A percentile compares a stretch with the other conserved stretches of the same genome.
Evolutionary conservation across 2,888 invertebrate species (phyloP).

Genomic region (Muschampia staudingeri): DNA sequence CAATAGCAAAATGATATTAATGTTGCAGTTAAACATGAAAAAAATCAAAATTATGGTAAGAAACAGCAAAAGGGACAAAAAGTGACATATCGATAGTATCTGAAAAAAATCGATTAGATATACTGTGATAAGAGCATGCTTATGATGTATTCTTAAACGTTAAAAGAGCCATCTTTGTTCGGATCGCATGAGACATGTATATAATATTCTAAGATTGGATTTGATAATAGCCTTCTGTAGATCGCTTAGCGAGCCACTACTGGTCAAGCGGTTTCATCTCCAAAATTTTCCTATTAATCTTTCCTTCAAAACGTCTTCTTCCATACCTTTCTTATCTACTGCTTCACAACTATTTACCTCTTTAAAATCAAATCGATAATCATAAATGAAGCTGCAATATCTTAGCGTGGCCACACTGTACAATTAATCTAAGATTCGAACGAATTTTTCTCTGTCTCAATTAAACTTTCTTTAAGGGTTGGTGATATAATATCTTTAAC

Average conservation of each 20-base stretch:
- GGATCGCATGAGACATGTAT: conserved; percentile 77
- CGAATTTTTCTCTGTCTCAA: conserved; percentile 77
- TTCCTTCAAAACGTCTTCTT: conserved; percentile 54
- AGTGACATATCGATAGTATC: conserved; percentile 87
- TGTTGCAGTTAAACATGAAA: conserved; percentile 45
- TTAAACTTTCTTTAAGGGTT: conserved; percentile 76
- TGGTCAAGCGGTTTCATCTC: conserved; percentile 73
- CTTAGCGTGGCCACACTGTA: conserved; percentile 84
- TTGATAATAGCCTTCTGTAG: conserved; percentile 88
- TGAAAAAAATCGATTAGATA: conserved; percentile 81
- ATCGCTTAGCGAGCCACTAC: conserved; percentile 85
- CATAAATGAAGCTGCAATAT: conserved; percentile 74
- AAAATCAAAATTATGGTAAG: conserved; percentile 41
- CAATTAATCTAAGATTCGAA: conserved; percentile 76
- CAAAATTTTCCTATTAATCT: conserved; percentile 43
- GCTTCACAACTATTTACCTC: conserved; percentile 47
- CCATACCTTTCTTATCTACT: conserved; percentile 50
- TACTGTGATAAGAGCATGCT: conserved; percentile 90
- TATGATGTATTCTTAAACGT: conserved; percentile 84
- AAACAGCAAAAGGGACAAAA: conserved; percentile 60
- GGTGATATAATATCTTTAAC: conserved; percentile 77
- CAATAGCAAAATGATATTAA: conserved; percentile 62
- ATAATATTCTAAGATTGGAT: conserved; percentile 82
- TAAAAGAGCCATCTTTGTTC: conserved; percentile 76
- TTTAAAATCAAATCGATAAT: conserved; percentile 28